phyloP scores from a whole-genome alignment of 2,113 vertebrate species.

The Ptyas mucosa region DNA sequence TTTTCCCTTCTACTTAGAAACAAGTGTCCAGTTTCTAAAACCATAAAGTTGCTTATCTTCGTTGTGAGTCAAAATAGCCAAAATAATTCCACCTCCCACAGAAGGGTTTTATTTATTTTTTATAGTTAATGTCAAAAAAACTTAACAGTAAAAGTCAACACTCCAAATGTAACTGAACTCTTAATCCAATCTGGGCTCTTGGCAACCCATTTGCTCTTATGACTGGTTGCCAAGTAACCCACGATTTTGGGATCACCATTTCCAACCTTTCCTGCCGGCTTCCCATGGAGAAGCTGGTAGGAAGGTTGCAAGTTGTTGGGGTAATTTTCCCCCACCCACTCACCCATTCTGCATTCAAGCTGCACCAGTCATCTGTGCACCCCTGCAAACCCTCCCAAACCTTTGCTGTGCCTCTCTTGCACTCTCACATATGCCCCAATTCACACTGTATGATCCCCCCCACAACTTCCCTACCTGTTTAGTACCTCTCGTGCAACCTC shows the following conservation, averaged over 20 bases:
- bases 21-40: neutral
- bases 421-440: neutral
- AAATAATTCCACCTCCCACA: neutral
- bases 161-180: neutral
- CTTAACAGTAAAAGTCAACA: neutral
- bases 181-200: neutral
- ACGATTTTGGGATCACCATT: neutral
- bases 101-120: neutral
- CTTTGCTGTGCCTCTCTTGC: neutral
- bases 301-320: neutral
- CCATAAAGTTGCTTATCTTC: neutral
- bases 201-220: neutral
- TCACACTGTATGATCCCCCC: no score
- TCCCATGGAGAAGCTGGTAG: neutral
- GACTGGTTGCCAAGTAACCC: no score
- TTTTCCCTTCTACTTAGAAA: neutral
- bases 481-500: neutral
- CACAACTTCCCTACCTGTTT: neutral
- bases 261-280: neutral
- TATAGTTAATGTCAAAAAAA: neutral
- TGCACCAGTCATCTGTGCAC: neutral
- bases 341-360: neutral
- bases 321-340: neutral
- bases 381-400: neutral
- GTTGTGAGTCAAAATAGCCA: neutral